Evolutionary conservation across 2,113 vertebrate species (phyloP).

Genomic region (Gobio gobio): DNA sequence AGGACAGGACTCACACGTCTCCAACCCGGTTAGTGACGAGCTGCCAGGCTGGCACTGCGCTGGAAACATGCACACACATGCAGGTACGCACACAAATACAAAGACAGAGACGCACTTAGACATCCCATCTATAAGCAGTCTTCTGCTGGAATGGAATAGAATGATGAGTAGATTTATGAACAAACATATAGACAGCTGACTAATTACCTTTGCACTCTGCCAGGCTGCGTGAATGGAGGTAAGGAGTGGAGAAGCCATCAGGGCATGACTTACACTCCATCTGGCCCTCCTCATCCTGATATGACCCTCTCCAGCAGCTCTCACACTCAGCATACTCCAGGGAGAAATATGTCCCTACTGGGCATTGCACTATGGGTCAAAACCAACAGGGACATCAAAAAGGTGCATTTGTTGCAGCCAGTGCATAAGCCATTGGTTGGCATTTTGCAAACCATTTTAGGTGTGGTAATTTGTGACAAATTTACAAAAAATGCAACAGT

Average conservation of each 20-base stretch:
- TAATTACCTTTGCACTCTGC: slow-evolving; percentile 90
- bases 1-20: slow-evolving; percentile 95
- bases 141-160: not conserved
- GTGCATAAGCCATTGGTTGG: not conserved
- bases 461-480: slow-evolving; percentile 15
- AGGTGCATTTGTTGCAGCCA: not conserved
- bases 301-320: slow-evolving; percentile 92
- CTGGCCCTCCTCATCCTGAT: slow-evolving; percentile 93
- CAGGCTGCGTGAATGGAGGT: slow-evolving; percentile 89
- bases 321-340: slow-evolving; percentile 87
- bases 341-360: slow-evolving; percentile 92
- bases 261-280: slow-evolving; percentile 91
- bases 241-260: slow-evolving; percentile 86
- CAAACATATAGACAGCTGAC: not conserved
- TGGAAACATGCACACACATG: slow-evolving; percentile 64
- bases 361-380: slow-evolving; percentile 86
- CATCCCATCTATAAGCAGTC: not conserved
- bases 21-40: slow-evolving; percentile 89
- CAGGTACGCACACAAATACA: not conserved
- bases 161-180: not conserved
- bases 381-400: slow-evolving; percentile 28
- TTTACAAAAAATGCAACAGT: not conserved
- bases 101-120: slow-evolving; percentile 32
- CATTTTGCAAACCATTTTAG: not conserved
- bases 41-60: slow-evolving; percentile 94